Percentiles rank a stretch among this genome's conserved stretches.
phyloP scores from a whole-genome alignment of 2,113 vertebrate genomes.

The Stigmatopora nigra region DNA sequence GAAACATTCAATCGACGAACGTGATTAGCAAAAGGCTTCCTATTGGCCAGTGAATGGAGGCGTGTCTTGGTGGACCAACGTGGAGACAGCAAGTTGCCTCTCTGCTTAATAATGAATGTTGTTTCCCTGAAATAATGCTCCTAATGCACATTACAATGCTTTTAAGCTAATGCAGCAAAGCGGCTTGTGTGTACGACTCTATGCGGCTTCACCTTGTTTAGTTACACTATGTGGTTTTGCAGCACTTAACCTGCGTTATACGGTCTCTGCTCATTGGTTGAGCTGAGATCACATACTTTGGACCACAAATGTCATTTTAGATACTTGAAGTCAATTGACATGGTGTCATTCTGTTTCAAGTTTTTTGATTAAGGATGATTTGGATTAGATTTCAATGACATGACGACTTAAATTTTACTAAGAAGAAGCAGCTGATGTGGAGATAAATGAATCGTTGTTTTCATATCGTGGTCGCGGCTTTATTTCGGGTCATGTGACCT shows the following conservation, averaged over 20 bases:
- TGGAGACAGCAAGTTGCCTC: slow-evolving; percentile 38
- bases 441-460: slow-evolving; percentile 38
- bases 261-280: neutral
- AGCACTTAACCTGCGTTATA: slow-evolving; percentile 22
- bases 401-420: slow-evolving; percentile 4
- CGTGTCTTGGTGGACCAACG: slow-evolving; percentile 25
- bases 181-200: slow-evolving; percentile 34
- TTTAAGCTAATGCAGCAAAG: slow-evolving; percentile 60
- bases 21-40: neutral
- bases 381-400: slow-evolving; percentile 24
- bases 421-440: slow-evolving; percentile 31
- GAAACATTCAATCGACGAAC: too few relatives aligned
- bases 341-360: neutral
- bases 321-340: neutral
- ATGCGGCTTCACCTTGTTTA: slow-evolving; percentile 31
- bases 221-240: slow-evolving; percentile 14
- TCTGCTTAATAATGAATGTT: slow-evolving; percentile 66
- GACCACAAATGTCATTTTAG: neutral
- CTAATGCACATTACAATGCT: slow-evolving; percentile 59
- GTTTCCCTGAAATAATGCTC: slow-evolving; percentile 55
- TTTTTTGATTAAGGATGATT: slow-evolving; percentile 1
- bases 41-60: slow-evolving; percentile 14
- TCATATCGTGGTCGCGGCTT: slow-evolving; percentile 1
- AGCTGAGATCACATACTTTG: neutral
- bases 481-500: slow-evolving; percentile 29